Evolutionary conservation across 2,113 vertebrate species (phyloP), one percentile per base, ranked within the genome.

Genomic region (Gadus chalcogrammus): DNA sequence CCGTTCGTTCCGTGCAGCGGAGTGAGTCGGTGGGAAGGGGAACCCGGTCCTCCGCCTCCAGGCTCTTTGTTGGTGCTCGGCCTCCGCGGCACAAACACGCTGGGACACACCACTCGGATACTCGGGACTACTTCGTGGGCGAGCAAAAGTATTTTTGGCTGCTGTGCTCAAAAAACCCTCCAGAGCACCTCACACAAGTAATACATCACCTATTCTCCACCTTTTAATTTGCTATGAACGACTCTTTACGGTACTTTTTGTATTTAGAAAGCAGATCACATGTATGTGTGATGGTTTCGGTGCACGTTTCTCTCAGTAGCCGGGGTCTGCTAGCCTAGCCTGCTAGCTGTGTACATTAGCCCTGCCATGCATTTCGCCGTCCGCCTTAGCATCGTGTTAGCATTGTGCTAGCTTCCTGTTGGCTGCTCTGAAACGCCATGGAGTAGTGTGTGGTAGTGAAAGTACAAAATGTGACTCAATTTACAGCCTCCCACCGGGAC

Each of bases 281-380:
- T 5, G 6, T 35, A 35, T 35, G 61, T 63, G 61, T 63, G 61
- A 63, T 63, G 61, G 24, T 35, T 9, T 7, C 22, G 27, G 1
- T 15, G 15, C 62, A 64, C 62, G 28, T 35, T 64, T 35, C 16
- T 64, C 20, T 20, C 61, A 62, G 2, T 62, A 62, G 61, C 61
- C 24, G 28, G 61, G 31, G 31, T 48, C 8, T 48, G 9, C 42
- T 48, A 13, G 28, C 15, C 31, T 64, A 64, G 62, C 62, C 62
- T 35, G 28, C 62, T 64, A 64, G 62, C 62, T 64, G n/a, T 15
- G 35, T n/a, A 38, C 62, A n/a, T 35, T 64, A 64, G 27, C 62
- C n/a, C 35, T 8, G 28, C 42, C 28, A 35, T 64, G 62, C 28
- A n/a, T 35, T 64, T 64, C 62, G 13, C 62, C 24, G 16, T 16